Evolutionary conservation across 2,888 invertebrate genomes (phyloP).

Genomic region (Drosophila algonquin): DNA sequence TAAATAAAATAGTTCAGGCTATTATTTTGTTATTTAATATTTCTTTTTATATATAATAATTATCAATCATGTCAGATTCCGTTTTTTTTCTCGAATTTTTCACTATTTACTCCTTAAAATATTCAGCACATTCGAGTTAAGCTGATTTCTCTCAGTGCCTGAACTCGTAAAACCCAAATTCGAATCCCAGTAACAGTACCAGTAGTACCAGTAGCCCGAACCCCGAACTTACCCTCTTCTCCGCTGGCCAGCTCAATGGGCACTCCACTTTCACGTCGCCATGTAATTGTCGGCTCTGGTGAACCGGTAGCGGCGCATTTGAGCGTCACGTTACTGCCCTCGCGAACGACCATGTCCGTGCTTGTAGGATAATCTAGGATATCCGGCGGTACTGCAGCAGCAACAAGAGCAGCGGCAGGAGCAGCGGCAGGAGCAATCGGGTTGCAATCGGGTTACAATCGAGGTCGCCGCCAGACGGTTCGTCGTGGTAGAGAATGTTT

Average conservation of each 20-base stretch:
- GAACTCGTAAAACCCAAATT: constrained; percentile 14
- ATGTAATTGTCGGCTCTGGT: constrained; percentile 93
- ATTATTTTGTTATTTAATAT: too few species aligned
- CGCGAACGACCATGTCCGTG: constrained; percentile 93
- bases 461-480: constrained; percentile 66
- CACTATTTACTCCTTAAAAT: too few species aligned
- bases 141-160: constrained; percentile 16
- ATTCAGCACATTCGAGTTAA: too few species aligned
- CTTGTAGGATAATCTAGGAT: constrained; percentile 93
- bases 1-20: too few species aligned
- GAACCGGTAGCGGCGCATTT: constrained; percentile 94
- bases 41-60: too few species aligned
- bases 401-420: constrained; percentile 19
- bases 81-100: too few species aligned
- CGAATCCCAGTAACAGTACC: not conserved
- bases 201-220: not conserved
- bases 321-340: constrained; percentile 94
- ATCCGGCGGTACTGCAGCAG: constrained; percentile 90
- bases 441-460: constrained; percentile 45
- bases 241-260: constrained; percentile 89
- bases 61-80: too few species aligned
- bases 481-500: constrained; percentile 67
- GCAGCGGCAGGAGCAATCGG: constrained; percentile 20
- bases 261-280: constrained; percentile 93
- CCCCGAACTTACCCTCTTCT: constrained; percentile 86